Conservation (phyloP, 2,888 invertebrate genomes). For the Melieria crassipennis region DNA sequence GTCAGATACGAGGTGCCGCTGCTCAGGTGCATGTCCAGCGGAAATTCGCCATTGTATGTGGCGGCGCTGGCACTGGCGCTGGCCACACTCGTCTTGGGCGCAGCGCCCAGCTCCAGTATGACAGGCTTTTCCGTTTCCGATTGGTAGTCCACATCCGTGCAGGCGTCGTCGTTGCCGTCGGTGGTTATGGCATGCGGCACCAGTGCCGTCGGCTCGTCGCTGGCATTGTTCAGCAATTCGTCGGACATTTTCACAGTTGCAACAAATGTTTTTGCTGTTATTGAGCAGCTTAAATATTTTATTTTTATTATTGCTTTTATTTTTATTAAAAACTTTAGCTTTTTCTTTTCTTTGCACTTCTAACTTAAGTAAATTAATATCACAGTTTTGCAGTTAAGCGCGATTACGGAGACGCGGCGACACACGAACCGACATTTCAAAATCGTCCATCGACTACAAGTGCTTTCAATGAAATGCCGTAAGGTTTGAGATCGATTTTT, state of each 20-base stretch:
- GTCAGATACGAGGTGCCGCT: slow-evolving; percentile 7
- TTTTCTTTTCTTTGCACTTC: slow-evolving; percentile 14
- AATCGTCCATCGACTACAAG: slow-evolving; percentile 36
- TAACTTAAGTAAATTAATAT: slow-evolving; percentile 32
- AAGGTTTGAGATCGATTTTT: slow-evolving; percentile 37
- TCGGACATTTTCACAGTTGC: slow-evolving; percentile 49
- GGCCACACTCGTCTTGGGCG: slow-evolving; percentile 46
- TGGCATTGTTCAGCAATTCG: slow-evolving; percentile 50
- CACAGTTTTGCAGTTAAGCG: slow-evolving; percentile 23
- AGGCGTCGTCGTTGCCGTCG: slow-evolving; percentile 20
- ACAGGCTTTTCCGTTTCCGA: slow-evolving; percentile 55
- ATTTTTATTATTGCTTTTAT: slow-evolving; percentile 6
- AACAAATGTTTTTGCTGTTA: slow-evolving; percentile 4
- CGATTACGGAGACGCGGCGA: slow-evolving; percentile 4
- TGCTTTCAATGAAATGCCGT: slow-evolving; percentile 39
- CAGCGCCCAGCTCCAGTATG: slow-evolving; percentile 54
- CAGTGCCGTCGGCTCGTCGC: slow-evolving; percentile 45
- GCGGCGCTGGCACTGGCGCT: slow-evolving; percentile 22
- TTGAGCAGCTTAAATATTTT: not conserved
- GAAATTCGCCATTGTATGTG: slow-evolving; percentile 30
- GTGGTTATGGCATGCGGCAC: slow-evolving; percentile 44
- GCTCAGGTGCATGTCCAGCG: slow-evolving; percentile 41
- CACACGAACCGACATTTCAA: slow-evolving; percentile 12
- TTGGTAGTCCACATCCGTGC: slow-evolving; percentile 42
- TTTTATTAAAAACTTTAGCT: not conserved